Evolutionary conservation across 2,797 vertebrate species (phyloP).

Genomic region (Pangasius djambal): DNA sequence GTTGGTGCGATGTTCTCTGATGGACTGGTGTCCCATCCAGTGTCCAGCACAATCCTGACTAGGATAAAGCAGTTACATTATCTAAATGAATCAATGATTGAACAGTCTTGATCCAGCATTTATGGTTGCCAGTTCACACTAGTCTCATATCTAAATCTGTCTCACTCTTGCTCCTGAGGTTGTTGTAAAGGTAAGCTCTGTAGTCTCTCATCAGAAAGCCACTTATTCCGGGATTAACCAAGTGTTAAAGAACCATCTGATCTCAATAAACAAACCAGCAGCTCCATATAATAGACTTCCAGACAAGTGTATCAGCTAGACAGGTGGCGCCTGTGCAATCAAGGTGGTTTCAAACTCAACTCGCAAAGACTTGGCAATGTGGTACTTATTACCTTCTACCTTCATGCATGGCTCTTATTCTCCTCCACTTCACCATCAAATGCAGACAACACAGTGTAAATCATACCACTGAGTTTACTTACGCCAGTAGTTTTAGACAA

Average conservation of each 20-base stretch:
- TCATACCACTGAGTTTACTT: neutral
- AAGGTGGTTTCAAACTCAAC: neutral
- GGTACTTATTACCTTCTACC: constrained; percentile 17
- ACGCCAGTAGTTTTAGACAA: neutral
- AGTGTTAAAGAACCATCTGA: constrained; percentile 32
- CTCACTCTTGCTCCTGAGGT: neutral
- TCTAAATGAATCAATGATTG: neutral
- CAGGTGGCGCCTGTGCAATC: constrained; percentile 14
- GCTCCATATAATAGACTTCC: constrained; percentile 18
- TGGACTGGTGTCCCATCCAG: neutral
- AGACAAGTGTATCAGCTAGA: constrained; percentile 31
- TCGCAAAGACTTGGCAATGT: neutral
- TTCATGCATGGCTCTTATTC: neutral
- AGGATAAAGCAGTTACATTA: neutral
- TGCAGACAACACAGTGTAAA: neutral
- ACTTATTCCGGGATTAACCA: constrained; percentile 3
- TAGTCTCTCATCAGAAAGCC: neutral
- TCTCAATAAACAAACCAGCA: constrained; percentile 23
- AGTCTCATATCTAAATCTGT: constrained; percentile 3
- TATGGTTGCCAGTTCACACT: neutral
- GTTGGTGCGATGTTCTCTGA: neutral
- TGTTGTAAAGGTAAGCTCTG: neutral
- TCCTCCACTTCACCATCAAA: neutral
- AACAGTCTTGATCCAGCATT: neutral
- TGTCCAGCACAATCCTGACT: neutral